Percentiles rank a stretch among this genome's conserved stretches.
phyloP scores from a whole-genome alignment of 2,113 vertebrate species.

The Anhinga anhinga region DNA sequence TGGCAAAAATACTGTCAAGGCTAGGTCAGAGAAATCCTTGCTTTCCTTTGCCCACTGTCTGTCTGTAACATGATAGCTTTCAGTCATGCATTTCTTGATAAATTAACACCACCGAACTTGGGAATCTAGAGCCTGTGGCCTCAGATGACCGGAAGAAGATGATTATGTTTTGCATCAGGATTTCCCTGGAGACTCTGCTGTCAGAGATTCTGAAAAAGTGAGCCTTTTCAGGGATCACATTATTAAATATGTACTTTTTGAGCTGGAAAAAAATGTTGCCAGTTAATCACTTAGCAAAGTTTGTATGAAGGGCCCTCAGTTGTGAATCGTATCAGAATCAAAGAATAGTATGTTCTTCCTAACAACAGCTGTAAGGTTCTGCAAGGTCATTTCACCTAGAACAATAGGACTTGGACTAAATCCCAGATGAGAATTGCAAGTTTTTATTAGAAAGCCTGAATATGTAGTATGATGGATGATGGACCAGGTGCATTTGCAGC shows the following conservation, averaged over 20 bases:
- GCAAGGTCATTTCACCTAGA: not conserved
- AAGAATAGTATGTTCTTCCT: not conserved
- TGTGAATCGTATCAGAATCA: not conserved
- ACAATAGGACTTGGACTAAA: not conserved
- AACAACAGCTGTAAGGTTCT: not conserved
- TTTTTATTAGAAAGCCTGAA: not conserved
- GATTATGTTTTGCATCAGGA: not conserved
- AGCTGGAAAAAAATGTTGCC: not conserved
- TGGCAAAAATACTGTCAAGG: not conserved
- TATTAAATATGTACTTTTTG: not conserved
- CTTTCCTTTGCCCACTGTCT: not conserved
- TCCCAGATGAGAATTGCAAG: not conserved
- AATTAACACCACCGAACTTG: not conserved
- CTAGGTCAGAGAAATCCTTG: not conserved
- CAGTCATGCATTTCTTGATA: not conserved
- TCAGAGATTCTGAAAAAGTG: not conserved
- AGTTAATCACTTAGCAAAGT: not conserved
- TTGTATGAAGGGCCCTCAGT: not conserved
- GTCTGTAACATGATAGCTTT: not conserved
- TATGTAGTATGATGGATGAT: not conserved
- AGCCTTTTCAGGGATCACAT: not conserved
- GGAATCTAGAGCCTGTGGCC: not conserved
- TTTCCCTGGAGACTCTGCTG: not conserved
- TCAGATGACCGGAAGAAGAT: not conserved
- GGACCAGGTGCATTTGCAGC: not conserved